Evolutionary conservation across 2,888 invertebrate genomes (phyloP).

Genomic region (Lamellibrachia columna): DNA sequence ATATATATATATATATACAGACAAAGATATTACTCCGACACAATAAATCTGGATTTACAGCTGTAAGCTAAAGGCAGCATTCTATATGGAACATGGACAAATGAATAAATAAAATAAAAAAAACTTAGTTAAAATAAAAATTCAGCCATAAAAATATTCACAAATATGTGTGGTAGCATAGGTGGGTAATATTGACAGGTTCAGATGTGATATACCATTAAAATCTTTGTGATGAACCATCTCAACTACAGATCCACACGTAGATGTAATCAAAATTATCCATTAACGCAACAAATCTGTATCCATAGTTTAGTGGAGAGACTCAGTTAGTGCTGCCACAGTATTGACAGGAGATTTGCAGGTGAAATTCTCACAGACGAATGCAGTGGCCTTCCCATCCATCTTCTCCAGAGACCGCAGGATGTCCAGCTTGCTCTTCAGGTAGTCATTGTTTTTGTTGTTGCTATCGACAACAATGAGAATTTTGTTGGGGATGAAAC

Average conservation of each 20-base stretch:
- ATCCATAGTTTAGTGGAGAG: not conserved
- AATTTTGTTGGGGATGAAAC: constrained; percentile 76
- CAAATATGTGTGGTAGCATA: constrained; percentile 67
- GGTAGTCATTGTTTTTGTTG: constrained; percentile 51
- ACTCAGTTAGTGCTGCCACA: constrained; percentile 59
- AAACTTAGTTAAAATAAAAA: not conserved
- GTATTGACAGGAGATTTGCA: constrained; percentile 81
- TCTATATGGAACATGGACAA: not conserved
- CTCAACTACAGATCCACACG: not conserved
- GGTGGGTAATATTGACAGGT: constrained; percentile 42
- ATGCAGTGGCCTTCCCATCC: constrained; percentile 76
- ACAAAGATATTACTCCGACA: not conserved
- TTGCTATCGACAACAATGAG: constrained; percentile 71
- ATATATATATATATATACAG: not conserved
- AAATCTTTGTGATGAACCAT: not conserved
- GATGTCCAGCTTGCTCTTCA: constrained; percentile 65
- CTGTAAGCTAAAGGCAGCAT: too few species aligned
- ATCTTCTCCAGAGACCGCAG: constrained; percentile 64
- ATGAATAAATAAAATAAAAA: not conserved
- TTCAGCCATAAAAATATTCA: constrained; percentile 58
- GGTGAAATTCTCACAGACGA: constrained; percentile 80
- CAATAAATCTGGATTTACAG: not conserved
- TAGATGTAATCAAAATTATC: not conserved
- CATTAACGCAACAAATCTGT: not conserved
- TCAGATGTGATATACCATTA: not conserved